Evolutionary conservation across 2,113 vertebrate genomes (phyloP), one percentile per base, ranked within the genome.

Genomic region (Tretioscincus oriximinensis): DNA sequence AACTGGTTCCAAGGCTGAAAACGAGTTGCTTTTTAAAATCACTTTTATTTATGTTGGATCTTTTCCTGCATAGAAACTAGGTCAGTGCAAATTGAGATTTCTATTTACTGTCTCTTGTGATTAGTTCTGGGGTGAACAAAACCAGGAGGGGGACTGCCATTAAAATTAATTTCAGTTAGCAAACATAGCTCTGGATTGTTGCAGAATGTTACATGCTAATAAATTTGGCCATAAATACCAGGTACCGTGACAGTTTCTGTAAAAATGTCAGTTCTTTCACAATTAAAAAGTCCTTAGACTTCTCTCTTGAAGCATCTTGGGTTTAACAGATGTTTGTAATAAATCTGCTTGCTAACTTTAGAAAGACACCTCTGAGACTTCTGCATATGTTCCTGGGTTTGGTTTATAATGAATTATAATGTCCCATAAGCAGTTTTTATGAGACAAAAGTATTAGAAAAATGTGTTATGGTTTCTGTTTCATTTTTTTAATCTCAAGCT

Each of bases 251-350:
- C 31, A 18, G 58, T 26, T 75, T 61, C 8, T 29, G 51, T 41
- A 35, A 61, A 35, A 61, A n/a, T 45, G 58, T 47, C 74, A 47
- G 24, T 28, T 74, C 31, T 65, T 64, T 61, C 22, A n/a, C 24
- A 64, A 63, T 28, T 65, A 65, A 14, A 28, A 41, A 14, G 22
- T 64, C 35, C 9, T 18, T 28, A 35, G 26, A 26, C 64, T 77
- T 4, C 3, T 11, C 54, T 49, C 77, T 20, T 41, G 64, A 74
- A 71, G 22, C 24, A 78, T 83, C 80, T 87, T 54, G 28, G 83
- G 9, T 5, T 14, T n/a, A 58, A 71, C n/a, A 64, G 16, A 84
- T 76, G 31, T 58, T 67, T 49, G 60, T 73, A 35, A 60, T 0
- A 0, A 83, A 86, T 61, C 54, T 71, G 73, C 41, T 49, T 69